Evolutionary conservation across 2,113 vertebrate species (phyloP).

Genomic region (Madoqua kirkii): DNA sequence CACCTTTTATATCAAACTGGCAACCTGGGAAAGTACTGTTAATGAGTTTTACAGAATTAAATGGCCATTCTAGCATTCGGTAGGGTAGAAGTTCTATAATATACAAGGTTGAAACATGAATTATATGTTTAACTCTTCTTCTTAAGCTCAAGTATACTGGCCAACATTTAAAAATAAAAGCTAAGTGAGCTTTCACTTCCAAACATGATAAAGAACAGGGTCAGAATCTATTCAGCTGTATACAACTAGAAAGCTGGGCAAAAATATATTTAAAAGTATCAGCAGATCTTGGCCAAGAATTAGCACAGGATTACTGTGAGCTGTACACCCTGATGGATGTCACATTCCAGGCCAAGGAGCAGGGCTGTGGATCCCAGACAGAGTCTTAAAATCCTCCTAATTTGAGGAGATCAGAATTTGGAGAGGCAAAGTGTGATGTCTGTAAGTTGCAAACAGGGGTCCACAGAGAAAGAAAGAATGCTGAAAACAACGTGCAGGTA

Average conservation of each 20-base stretch:
- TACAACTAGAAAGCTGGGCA: neutral
- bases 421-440: neutral
- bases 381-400: neutral
- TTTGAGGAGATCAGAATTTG: neutral
- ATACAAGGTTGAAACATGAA: neutral
- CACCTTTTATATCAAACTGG: neutral
- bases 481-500: neutral
- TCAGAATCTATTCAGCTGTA: neutral
- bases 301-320: neutral
- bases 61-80: too few species aligned
- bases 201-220: neutral
- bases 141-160: neutral
- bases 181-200: neutral
- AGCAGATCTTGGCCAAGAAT: neutral
- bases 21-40: neutral
- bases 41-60: neutral
- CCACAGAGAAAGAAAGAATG: neutral
- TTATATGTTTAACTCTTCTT: neutral
- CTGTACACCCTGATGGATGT: neutral
- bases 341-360: neutral
- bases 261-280: neutral
- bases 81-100: neutral
- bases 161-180: neutral
- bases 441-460: neutral
- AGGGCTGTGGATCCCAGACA: neutral